Conservation (phyloP, 2,888 invertebrate species). For the Dyspetes luteomarginatus region DNA sequence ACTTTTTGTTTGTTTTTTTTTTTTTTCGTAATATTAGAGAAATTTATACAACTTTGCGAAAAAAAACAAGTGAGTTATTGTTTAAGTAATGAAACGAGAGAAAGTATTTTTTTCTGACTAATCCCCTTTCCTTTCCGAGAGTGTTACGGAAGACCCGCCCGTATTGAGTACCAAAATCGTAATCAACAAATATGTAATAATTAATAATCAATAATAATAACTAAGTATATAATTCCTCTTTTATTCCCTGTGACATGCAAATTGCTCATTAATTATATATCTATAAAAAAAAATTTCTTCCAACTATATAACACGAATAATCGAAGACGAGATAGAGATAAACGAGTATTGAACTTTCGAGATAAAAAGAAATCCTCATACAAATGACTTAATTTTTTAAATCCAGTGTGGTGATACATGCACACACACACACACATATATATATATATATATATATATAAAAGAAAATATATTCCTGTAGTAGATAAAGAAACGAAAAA, state of each 20-base stretch:
- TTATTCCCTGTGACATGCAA: constrained; percentile 21
- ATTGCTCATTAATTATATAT: constrained; percentile 34
- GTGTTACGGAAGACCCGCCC: constrained; percentile 53
- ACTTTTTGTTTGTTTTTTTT: constrained; percentile 16
- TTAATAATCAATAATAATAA: no score
- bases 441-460: background rate
- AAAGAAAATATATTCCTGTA: background rate
- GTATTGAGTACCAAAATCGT: constrained; percentile 38
- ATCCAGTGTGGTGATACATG: background rate
- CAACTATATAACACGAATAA: background rate
- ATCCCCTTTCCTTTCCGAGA: constrained; percentile 6
- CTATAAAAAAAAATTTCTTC: background rate
- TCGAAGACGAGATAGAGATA: background rate
- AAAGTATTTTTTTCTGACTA: constrained; percentile 2
- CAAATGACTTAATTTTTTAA: background rate
- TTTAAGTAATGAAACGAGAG: constrained; percentile 16
- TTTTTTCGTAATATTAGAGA: constrained; percentile 37
- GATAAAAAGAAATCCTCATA: background rate
- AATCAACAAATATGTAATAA: constrained; percentile 12
- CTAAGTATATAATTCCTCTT: constrained; percentile 1
- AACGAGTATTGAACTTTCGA: background rate
- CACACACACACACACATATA: background rate
- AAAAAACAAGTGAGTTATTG: constrained; percentile 29
- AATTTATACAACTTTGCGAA: constrained; percentile 35
- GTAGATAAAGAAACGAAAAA: constrained; percentile 2